Evolutionary conservation across 2,888 invertebrate species (phyloP).

Genomic region (Argynnis bischoffii): DNA sequence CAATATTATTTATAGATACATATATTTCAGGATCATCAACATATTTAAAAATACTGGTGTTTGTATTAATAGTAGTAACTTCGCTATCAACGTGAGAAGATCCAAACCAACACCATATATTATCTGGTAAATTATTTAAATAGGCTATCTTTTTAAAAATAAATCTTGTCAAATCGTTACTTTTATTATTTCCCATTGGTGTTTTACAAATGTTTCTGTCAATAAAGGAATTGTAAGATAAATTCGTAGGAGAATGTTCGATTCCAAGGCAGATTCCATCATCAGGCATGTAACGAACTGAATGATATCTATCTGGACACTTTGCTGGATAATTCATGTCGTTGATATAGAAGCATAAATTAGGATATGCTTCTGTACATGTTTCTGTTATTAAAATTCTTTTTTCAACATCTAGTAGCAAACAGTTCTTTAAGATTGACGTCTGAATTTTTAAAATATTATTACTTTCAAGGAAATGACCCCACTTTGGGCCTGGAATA

Average conservation of each 20-base stretch:
- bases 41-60: constrained; percentile 8
- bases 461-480: constrained; percentile 49
- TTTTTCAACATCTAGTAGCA: constrained; percentile 58
- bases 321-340: constrained; percentile 59
- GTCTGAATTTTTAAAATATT: constrained; percentile 46
- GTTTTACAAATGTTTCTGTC: constrained; percentile 52
- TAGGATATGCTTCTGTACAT: constrained; percentile 60
- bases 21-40: constrained; percentile 39
- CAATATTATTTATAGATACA: constrained; percentile 61
- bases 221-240: constrained; percentile 56
- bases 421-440: constrained; percentile 58
- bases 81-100: constrained; percentile 28
- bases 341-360: constrained; percentile 68
- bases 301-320: constrained; percentile 67
- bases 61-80: constrained; percentile 2
- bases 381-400: constrained; percentile 53
- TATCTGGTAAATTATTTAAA: constrained; percentile 47
- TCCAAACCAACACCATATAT: constrained; percentile 67
- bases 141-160: constrained; percentile 64
- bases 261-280: constrained; percentile 67
- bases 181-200: constrained; percentile 54
- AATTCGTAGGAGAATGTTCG: constrained; percentile 53
- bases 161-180: constrained; percentile 54
- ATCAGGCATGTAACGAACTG: constrained; percentile 61
- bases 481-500: constrained; percentile 76